Evolutionary conservation across 1,140 invertebrate genomes (phyloP), one percentile per base, ranked within the genome.

Genomic region (Mylabris phalerata): DNA sequence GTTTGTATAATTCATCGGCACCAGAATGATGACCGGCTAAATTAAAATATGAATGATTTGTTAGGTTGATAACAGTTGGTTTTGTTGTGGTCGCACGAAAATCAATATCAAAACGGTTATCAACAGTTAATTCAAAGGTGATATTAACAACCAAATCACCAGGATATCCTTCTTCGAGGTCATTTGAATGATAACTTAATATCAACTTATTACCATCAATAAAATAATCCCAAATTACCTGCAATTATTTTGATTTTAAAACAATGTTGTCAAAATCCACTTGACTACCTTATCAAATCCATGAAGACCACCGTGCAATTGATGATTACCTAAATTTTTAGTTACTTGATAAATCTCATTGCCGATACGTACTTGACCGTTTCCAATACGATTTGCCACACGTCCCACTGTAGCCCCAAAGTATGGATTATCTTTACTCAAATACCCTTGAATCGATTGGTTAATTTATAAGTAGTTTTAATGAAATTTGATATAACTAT

Each of bases 31-130:
- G 89, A 3, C 93, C 93, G 55, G 85, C 90, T 38, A 98, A 75
- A 76, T 98, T 98, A 71, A 97, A 97, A 73, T 96, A 98, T 4
- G 89, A 82, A 72, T 98, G 95, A 74, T 95, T 96, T 0, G 93
- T 92, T 42, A 98, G 75, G 74, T 95, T 97, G 0, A 98, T 81
- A 2, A 90, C 84, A 0, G 93, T 95, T 5, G 86, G 78, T 70
- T 88, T 88, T 0, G 82, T 87, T 0, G 86, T 83, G 4, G 79
- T 82, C 0, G 91, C 88, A 55, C 79, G 78, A 74, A 90, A 92
- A 13, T 83, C 74, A 3, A 97, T 80, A 7, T 78, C 71, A 1
- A 97, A 75, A 57, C 82, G 79, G 63, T 91, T 87, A 45, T 90
- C 82, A 11, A 83, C 76, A 3, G 79, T 85, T 1, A 98, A 73